Evolutionary conservation across 2,888 invertebrate species (phyloP).

Genomic region (Drosophila histrio): DNA sequence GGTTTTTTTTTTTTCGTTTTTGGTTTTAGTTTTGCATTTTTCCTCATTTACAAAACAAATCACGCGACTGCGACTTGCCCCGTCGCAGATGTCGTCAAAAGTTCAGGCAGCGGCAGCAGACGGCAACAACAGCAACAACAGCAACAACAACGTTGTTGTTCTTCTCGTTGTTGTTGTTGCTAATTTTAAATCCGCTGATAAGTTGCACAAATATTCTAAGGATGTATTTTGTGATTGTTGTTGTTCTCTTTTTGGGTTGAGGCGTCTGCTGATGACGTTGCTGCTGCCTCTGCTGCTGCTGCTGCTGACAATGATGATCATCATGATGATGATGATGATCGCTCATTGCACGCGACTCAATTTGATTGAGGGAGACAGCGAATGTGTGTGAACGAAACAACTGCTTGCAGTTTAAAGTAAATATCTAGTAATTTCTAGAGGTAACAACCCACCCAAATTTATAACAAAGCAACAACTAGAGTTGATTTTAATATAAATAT

Average conservation of each 20-base stretch:
- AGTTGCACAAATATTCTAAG: constrained; percentile 76
- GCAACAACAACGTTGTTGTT: constrained; percentile 17
- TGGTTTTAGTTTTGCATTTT: constrained; percentile 61
- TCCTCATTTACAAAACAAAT: constrained; percentile 78
- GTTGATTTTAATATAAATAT: no score
- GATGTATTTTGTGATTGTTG: constrained; percentile 46
- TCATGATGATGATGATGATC: constrained; percentile 31
- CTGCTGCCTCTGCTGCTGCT: neutral
- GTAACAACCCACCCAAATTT: no score
- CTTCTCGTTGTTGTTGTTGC: constrained; percentile 42
- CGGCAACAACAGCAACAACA: constrained; percentile 9
- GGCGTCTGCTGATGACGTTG: neutral
- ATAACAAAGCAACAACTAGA: no score
- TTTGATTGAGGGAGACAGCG: no score
- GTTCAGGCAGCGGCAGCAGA: constrained; percentile 40
- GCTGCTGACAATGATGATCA: constrained; percentile 7
- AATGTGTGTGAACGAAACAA: no score
- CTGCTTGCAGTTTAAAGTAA: no score
- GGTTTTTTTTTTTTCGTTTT: constrained; percentile 35
- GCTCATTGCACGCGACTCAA: constrained; percentile 24
- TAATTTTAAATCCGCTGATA: constrained; percentile 79
- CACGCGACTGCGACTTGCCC: constrained; percentile 70
- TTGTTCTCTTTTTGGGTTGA: neutral
- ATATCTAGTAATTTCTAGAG: no score
- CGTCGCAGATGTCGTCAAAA: constrained; percentile 74